phyloP scores from a whole-genome alignment of 2,113 vertebrate genomes.

The Tapirus terrestris region DNA sequence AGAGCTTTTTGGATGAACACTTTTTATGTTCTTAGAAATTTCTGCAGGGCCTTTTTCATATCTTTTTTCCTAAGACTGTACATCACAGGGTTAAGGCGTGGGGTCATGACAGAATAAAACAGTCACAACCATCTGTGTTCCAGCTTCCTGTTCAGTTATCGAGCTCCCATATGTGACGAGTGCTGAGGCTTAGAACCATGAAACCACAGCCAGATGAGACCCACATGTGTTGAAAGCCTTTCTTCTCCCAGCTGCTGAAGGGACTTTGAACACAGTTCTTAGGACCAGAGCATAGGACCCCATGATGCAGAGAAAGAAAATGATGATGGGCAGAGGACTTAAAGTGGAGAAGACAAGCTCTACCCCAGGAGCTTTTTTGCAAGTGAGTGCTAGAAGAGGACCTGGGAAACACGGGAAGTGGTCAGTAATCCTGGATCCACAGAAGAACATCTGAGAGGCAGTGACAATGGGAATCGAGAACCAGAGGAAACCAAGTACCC shows the following conservation, averaged over 20 bases:
- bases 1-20: not conserved
- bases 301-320: constrained; percentile 50
- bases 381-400: constrained; percentile 70
- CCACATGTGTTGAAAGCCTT: constrained; percentile 71
- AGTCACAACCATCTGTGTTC: constrained; percentile 60
- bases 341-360: constrained; percentile 4
- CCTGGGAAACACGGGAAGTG: constrained; percentile 76
- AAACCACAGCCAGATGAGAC: constrained; percentile 62
- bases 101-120: constrained; percentile 63
- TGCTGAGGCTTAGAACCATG: constrained; percentile 56
- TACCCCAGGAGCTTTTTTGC: not conserved
- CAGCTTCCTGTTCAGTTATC: constrained; percentile 28
- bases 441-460: constrained; percentile 76
- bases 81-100: constrained; percentile 66
- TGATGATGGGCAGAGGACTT: not conserved
- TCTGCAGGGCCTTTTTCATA: constrained; percentile 55
- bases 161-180: constrained; percentile 56
- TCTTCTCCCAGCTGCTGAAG: constrained; percentile 38
- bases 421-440: constrained; percentile 73
- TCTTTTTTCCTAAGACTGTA: constrained; percentile 72
- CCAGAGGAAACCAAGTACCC: constrained; percentile 74
- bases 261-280: constrained; percentile 5
- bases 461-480: constrained; percentile 70
- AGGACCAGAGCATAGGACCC: constrained; percentile 53
- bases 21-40: constrained; percentile 11